Percentiles rank a stretch among this genome's conserved stretches.
These are phyloP conservation scores for Pristionchus entomophagus DNA, from an alignment of 2,888 invertebrate species.

Conservation along the genomic window DNA sequence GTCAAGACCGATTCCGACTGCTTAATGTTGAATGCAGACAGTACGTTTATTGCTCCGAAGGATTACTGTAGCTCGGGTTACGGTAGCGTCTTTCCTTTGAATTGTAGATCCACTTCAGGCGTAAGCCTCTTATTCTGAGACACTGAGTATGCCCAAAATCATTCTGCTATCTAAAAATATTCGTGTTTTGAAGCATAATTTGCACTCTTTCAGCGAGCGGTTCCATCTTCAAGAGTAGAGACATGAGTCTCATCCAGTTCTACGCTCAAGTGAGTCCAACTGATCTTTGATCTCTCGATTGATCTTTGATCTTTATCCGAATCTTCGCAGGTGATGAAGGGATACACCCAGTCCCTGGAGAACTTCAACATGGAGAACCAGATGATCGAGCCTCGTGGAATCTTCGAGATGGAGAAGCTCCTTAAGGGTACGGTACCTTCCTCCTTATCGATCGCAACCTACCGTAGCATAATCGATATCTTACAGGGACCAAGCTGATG, in stretches of 20 bases:
- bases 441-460: not conserved
- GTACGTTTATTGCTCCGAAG: not conserved
- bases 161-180: not conserved
- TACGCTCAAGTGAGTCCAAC: not conserved
- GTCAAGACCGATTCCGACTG: slow-evolving; percentile 8
- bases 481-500: not conserved
- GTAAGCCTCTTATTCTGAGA: not conserved
- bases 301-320: not conserved
- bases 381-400: not conserved
- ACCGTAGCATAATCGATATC: not conserved
- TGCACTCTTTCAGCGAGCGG: not conserved
- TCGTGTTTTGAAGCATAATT: too few relatives aligned
- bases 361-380: not conserved
- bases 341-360: not conserved
- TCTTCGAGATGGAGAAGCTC: not conserved
- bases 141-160: not conserved
- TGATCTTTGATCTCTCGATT: not conserved
- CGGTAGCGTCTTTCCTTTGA: too few relatives aligned
- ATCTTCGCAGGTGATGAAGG: not conserved
- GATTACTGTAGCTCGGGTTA: too few relatives aligned
- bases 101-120: too few relatives aligned
- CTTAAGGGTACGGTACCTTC: slow-evolving; percentile 2
- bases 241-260: slow-evolving; percentile 7
- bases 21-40: slow-evolving; percentile 1
- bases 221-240: not conserved